Conservation (phyloP, 2,888 invertebrate species). For the Tubiluchus corallicola region DNA sequence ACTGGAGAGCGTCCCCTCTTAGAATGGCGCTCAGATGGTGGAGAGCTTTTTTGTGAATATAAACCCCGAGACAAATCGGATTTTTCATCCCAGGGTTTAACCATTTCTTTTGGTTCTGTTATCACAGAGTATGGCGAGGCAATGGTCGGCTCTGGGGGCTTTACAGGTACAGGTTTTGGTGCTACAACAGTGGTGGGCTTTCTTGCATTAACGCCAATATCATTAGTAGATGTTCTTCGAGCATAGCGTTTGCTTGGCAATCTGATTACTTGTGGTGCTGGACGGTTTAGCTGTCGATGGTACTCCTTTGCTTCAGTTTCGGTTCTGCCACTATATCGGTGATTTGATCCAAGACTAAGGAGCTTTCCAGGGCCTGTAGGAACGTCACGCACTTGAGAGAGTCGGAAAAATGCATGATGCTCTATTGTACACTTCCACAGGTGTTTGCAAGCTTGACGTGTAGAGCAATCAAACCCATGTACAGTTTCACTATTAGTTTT, state of each 20-base stretch:
- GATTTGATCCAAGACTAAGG: not conserved
- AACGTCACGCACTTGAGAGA: not conserved
- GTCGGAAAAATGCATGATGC: constrained; percentile 53
- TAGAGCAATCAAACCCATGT: constrained; percentile 86
- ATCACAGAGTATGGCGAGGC: not conserved
- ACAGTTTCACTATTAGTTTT: constrained; percentile 89
- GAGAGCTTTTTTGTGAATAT: not conserved
- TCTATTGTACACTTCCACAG: constrained; percentile 90
- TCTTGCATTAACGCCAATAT: too few relatives aligned
- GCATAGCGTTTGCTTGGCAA: not conserved
- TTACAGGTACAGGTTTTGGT: not conserved
- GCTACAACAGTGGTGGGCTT: too few relatives aligned
- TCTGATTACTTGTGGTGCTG: not conserved
- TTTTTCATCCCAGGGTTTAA: not conserved
- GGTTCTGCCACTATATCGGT: not conserved
- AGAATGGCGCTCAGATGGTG: not conserved
- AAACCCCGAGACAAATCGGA: not conserved
- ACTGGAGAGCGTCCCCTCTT: not conserved
- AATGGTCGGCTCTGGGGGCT: not conserved
- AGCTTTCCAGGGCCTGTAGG: not conserved
- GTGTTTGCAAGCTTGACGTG: constrained; percentile 78
- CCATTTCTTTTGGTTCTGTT: not conserved
- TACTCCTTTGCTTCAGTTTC: constrained; percentile 1
- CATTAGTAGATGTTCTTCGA: not conserved
- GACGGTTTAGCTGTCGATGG: not conserved